Percentiles rank a stretch among this genome's conserved stretches.
phyloP scores from a whole-genome alignment of 2,797 vertebrate genomes.

The Cyclura pinguis region DNA sequence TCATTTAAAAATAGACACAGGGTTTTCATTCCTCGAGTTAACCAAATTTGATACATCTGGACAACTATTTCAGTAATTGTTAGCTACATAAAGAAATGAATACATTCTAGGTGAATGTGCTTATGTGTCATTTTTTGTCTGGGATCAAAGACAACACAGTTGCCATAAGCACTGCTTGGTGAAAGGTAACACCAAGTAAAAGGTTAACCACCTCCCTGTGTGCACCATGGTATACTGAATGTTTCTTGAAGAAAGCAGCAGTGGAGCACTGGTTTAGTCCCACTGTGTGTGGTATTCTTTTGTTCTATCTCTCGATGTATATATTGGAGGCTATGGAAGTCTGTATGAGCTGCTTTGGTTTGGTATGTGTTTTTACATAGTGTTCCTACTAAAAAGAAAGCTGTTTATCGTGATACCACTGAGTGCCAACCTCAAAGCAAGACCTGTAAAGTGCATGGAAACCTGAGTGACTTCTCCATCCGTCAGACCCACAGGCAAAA shows the following conservation, averaged over 20 bases:
- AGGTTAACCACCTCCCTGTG: not conserved
- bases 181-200: not conserved
- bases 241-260: not conserved
- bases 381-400: not conserved
- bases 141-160: too few relatives aligned
- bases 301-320: not conserved
- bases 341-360: not conserved
- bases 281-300: not conserved
- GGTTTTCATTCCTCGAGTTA: not conserved
- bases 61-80: not conserved
- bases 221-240: not conserved
- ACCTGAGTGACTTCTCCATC: not conserved
- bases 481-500: not conserved
- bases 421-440: not conserved
- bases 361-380: not conserved
- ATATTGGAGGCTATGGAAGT: not conserved
- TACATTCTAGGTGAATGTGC: not conserved
- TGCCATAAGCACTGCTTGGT: too few relatives aligned
- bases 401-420: not conserved
- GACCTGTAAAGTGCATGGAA: not conserved
- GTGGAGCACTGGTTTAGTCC: not conserved
- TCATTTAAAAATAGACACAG: constrained; percentile 50
- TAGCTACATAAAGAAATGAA: constrained; percentile 6
- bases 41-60: not conserved
- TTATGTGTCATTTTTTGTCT: not conserved